Base-by-base conservation (phyloP, 53 echinoderm and acorn worm genomes). In the Pentamera pediparva region DNA sequence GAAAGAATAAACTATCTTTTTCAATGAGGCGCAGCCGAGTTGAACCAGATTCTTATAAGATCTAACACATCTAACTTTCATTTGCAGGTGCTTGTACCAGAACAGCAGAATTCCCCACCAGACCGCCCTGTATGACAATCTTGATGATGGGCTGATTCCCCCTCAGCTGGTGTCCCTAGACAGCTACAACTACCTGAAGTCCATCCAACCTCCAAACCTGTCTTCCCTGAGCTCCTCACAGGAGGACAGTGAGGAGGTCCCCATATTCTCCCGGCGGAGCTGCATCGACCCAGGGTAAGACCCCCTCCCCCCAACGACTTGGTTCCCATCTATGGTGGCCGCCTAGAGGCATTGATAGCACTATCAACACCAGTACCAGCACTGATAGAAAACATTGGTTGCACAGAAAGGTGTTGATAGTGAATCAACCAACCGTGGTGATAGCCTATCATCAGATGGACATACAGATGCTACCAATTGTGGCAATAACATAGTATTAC, bases 121-220 rank as follows among this genome's bases (percentile, higher is more conserved):
- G 40, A 65, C 38, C 25, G 21, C 65, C 40, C 65, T 65, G 6
- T 37, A 65, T 36, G 21, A 61, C 36, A 65, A 39, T 39, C 39
- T 65, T 19, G 40, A 65, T n/a, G 65, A 65, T n/a, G 59, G 37
- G 24, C 33, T 47, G 79, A 69, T 41, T 79, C 88, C 17, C 53
- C 64, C 36, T 12, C 92, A 92, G 80, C 84, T 93, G 22, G 83
- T 84, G 2, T 76, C 86, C 19, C 75, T 89, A 11, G 94, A 93
- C 73, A 62, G 59, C 18, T 50, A 50, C 51, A 78, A 64, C 25
- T 93, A 87, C 79, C 79, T 93, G 15, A 87, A 89, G 82, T 88
- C 86, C 55, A 91, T 96, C 83, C 79, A 96, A 50, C 91, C 98
- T 24, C 98, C 98, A n/a, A 88, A 91, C 65, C 75, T 91, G 67